Conservation (phyloP, 1,140 invertebrate species). For the Drosophila murphyi region DNA sequence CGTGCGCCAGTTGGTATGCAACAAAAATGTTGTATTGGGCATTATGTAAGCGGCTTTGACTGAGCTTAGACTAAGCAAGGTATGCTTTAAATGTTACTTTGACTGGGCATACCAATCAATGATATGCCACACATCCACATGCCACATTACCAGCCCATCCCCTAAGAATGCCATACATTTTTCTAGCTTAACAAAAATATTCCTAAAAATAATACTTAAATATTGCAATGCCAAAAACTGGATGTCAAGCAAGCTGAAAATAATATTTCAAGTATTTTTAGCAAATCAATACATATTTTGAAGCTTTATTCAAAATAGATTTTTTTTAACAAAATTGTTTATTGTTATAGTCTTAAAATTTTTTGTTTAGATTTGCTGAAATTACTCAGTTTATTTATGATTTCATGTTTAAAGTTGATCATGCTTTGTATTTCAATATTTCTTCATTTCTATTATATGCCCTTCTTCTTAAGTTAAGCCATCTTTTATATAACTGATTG, state of each 20-base stretch:
- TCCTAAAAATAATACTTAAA: conserved; percentile 17
- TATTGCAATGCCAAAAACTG: conserved; percentile 3
- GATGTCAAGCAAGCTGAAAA: not conserved
- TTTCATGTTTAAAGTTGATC: not conserved
- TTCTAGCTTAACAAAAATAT: not conserved
- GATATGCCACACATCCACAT: not conserved
- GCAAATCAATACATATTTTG: not conserved
- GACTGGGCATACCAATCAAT: conserved; percentile 51
- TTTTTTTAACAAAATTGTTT: too few relatives aligned
- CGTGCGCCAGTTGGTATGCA: conserved; percentile 66
- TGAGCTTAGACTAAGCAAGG: conserved; percentile 30
- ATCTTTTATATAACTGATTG: conserved; percentile 26
- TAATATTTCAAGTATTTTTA: not conserved
- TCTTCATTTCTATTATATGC: conserved; percentile 5
- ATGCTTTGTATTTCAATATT: too few relatives aligned
- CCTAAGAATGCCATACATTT: conserved; percentile 31
- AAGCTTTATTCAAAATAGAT: not conserved
- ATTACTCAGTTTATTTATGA: conserved; percentile 3
- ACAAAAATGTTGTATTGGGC: conserved; percentile 67
- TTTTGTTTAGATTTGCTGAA: not conserved
- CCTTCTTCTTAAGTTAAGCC: conserved; percentile 5
- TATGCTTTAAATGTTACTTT: conserved; percentile 51
- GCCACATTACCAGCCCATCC: conserved; percentile 26
- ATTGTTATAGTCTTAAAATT: not conserved
- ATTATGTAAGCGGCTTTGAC: conserved; percentile 54